These are phyloP conservation scores for Spialia ferax DNA, from an alignment of 2,888 invertebrate species.

Conservation along the genomic window DNA sequence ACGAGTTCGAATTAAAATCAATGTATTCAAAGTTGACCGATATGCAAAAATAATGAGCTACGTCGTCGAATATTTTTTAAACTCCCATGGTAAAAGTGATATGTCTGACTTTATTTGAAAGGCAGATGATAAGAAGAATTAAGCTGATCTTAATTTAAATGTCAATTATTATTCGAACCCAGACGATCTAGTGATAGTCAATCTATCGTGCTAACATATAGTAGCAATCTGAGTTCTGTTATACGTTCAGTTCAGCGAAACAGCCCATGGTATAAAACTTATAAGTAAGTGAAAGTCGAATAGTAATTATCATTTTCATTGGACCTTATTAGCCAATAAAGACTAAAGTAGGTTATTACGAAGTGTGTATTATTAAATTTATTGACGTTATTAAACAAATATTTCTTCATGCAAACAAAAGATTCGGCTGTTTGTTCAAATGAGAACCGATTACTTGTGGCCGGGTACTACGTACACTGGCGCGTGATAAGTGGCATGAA, in stretches of 20 bases:
- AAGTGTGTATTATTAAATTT: constrained; percentile 23
- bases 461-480: constrained; percentile 54
- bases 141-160: neutral
- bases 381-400: constrained; percentile 29
- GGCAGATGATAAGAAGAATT: neutral
- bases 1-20: constrained; percentile 4
- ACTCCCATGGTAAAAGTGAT: neutral
- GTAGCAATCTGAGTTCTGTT: neutral
- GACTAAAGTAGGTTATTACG: constrained; percentile 30
- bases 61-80: neutral
- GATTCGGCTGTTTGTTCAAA: constrained; percentile 61
- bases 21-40: neutral
- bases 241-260: neutral
- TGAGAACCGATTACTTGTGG: constrained; percentile 59
- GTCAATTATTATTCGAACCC: neutral
- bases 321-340: constrained; percentile 27
- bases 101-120: constrained; percentile 7
- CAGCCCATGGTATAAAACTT: neutral
- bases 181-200: neutral
- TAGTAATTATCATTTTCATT: constrained; percentile 4
- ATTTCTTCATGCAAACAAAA: constrained; percentile 51
- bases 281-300: constrained; percentile 21
- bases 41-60: constrained; percentile 5
- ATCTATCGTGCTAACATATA: neutral
- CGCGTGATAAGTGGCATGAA: constrained; percentile 49